phyloP scores from a whole-genome alignment of 2,113 vertebrate species.

The Podilymbus podiceps region DNA sequence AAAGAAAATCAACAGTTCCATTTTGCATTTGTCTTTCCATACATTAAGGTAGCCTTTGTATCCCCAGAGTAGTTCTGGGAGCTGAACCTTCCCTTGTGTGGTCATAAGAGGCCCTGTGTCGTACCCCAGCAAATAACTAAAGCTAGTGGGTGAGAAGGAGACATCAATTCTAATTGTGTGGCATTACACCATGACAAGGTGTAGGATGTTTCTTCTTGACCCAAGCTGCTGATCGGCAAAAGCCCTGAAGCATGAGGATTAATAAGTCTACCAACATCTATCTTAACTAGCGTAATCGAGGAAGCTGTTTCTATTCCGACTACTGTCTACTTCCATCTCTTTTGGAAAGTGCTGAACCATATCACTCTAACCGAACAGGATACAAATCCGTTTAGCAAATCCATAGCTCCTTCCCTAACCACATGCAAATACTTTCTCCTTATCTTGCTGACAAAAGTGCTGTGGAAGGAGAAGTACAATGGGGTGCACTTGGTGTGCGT shows the following conservation, averaged over 20 bases:
- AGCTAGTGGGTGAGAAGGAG: not conserved
- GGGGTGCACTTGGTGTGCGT: not conserved
- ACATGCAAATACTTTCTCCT: slow-evolving; percentile 44
- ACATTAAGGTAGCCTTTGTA: not conserved
- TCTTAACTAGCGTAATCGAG: slow-evolving; percentile 60
- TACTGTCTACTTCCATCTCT: slow-evolving; percentile 56
- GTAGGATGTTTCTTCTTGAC: slow-evolving; percentile 39
- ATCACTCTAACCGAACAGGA: slow-evolving; percentile 49
- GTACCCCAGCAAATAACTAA: not conserved
- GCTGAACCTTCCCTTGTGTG: not conserved
- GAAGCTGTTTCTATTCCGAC: slow-evolving; percentile 53
- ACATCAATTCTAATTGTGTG: slow-evolving; percentile 27
- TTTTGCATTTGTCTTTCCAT: not conserved
- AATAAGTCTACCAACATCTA: slow-evolving; percentile 45
- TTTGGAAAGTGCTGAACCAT: slow-evolving; percentile 41
- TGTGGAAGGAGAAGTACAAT: slow-evolving; percentile 38
- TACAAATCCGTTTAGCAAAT: slow-evolving; percentile 58
- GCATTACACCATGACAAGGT: not conserved
- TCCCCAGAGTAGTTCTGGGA: not conserved
- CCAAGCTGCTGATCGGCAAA: slow-evolving; percentile 22
- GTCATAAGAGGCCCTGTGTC: not conserved
- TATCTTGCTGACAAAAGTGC: slow-evolving; percentile 49
- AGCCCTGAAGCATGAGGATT: slow-evolving; percentile 58
- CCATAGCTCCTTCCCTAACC: slow-evolving; percentile 46
- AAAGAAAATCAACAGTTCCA: not conserved